A percentile compares a stretch with the other conserved stretches of the same genome.
Conservation (phyloP, 2,113 vertebrate genomes). For the Etia nguti region DNA sequence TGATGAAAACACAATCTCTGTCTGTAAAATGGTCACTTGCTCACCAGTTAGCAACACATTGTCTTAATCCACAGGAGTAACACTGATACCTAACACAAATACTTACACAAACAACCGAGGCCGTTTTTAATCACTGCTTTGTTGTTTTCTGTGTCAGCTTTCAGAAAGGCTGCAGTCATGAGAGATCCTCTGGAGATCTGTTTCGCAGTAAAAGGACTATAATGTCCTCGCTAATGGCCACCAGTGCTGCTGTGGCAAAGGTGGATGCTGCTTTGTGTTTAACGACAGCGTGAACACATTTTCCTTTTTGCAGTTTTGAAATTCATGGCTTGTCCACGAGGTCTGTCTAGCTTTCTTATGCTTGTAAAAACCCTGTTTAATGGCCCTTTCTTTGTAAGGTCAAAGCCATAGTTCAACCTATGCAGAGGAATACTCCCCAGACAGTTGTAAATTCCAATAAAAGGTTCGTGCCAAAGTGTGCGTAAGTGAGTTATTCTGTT, state of each 20-base stretch:
- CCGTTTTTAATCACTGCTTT: not conserved
- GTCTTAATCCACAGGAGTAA: not conserved
- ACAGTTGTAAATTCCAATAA: slow-evolving; percentile 71
- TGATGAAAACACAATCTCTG: slow-evolving; percentile 45
- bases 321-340: slow-evolving; percentile 34
- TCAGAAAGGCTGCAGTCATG: not conserved
- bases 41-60: slow-evolving; percentile 10
- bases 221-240: slow-evolving; percentile 3
- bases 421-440: slow-evolving; percentile 50
- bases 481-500: slow-evolving; percentile 65
- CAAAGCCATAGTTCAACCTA: slow-evolving; percentile 51
- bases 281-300: slow-evolving; percentile 38
- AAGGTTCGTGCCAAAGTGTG: slow-evolving; percentile 65
- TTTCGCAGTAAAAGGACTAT: slow-evolving; percentile 10
- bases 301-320: slow-evolving; percentile 30
- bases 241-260: not conserved
- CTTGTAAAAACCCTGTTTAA: slow-evolving; percentile 44
- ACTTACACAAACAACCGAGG: not conserved
- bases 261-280: slow-evolving; percentile 17
- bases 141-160: not conserved
- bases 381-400: slow-evolving; percentile 60
- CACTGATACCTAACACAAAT: not conserved
- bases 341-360: slow-evolving; percentile 17
- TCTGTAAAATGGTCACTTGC: slow-evolving; percentile 13
- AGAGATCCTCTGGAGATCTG: not conserved